Base-by-base conservation (phyloP, 1,140 invertebrate genomes). In the Branchinecta lindahli region DNA sequence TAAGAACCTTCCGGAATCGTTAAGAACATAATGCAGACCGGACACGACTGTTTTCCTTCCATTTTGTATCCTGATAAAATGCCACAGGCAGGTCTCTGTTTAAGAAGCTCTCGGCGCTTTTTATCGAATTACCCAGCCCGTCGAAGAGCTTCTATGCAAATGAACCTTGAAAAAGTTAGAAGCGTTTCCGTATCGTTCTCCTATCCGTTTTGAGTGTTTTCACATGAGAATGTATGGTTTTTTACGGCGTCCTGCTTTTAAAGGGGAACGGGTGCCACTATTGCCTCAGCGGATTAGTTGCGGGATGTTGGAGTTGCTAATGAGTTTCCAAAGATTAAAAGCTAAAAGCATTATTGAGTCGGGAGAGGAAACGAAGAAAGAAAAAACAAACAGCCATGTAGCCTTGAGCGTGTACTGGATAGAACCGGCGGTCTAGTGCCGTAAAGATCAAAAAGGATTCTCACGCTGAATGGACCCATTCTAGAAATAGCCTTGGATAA, bases 341-440 rank as follows among this genome's bases (percentile, higher is more conserved):
- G 52, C 52, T 61, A 61, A 61, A 61, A 61, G 52, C 52, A 61
- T 61, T 61, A 61, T 61, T 61, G 52, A 61, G 52, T 61, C 12
- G 52, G 52, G 52, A 61, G 18, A 15, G 18, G 52, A 61, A 61
- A 61, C 12, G 12, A 20, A 15, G 18, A 20, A 61, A 61, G 18
- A 20, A 61, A 61, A 61, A 61, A 61, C 52, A 61, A 61, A 61
- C 52, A 61, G 18, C 18, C 52, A 12, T 33, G 18, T 15, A 20
- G 52, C 52, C 52, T 61, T 61, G 52, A 20, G 52, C 52, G 18
- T 2, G 12, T 61, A 61, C 18, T 12, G 18, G 12, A 61, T 61
- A 15, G 52, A 33, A 33, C 33, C 33, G 33, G 33, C 33, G 33
- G 33, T 33, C 33, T 33, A 33, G 33, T 33, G 33, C 33, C 33